These are phyloP conservation scores for Rhopalosiphum maidis DNA, from an alignment of 1,140 invertebrate species.

Conservation along the genomic window DNA sequence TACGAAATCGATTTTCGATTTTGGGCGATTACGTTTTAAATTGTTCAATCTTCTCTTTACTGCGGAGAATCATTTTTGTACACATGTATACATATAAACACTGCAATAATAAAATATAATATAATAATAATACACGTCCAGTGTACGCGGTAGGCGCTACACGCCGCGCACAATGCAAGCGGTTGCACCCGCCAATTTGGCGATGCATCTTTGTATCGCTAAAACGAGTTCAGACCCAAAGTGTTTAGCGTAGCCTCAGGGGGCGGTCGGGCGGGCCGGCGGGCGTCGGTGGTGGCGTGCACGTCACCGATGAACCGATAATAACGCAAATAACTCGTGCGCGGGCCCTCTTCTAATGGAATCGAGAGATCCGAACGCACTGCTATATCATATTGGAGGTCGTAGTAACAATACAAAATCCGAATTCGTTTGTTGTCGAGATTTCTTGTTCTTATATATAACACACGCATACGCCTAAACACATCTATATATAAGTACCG, in stretches of 20 bases:
- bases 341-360: not conserved
- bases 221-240: slow-evolving; percentile 27
- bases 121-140: not conserved
- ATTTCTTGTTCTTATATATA: slow-evolving; percentile 36
- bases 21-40: slow-evolving; percentile 37
- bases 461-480: too few relatives aligned
- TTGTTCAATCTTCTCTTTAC: not conserved
- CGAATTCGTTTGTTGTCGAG: slow-evolving; percentile 35
- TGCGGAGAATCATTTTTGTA: not conserved
- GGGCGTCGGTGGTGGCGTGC: not conserved
- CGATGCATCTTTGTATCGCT: slow-evolving; percentile 30
- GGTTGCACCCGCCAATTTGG: slow-evolving; percentile 50
- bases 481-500: not conserved
- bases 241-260: slow-evolving; percentile 33
- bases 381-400: not conserved
- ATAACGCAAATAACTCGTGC: slow-evolving; percentile 50
- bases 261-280: not conserved
- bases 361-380: not conserved
- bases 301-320: slow-evolving; percentile 43
- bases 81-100: not conserved
- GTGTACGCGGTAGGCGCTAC: not conserved
- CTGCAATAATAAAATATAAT: slow-evolving; percentile 3
- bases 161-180: not conserved
- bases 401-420: slow-evolving; percentile 35
- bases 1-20: slow-evolving; percentile 36